A percentile compares a stretch with the other conserved stretches of the same genome.
Conservation (phyloP, 2,113 vertebrate species). For the Alligator sinensis region DNA sequence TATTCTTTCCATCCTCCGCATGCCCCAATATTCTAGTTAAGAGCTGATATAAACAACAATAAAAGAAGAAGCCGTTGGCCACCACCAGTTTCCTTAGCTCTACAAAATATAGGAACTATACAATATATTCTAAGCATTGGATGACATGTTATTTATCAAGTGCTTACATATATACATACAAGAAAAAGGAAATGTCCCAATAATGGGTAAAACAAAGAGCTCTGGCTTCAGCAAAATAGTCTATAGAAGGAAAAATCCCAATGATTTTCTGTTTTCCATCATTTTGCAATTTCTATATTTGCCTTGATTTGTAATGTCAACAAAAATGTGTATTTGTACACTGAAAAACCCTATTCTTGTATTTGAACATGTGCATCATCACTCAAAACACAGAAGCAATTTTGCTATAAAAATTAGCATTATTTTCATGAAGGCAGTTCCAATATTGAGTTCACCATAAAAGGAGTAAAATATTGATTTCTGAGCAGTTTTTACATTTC, state of each 20-base stretch:
- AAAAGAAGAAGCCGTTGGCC: background rate
- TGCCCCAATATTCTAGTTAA: background rate
- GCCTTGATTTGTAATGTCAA: background rate
- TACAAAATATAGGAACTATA: background rate
- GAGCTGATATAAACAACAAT: background rate
- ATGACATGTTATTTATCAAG: background rate
- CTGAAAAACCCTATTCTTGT: background rate
- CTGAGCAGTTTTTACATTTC: background rate
- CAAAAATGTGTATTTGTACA: background rate
- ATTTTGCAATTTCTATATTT: background rate
- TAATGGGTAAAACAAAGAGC: background rate
- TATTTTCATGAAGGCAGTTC: background rate
- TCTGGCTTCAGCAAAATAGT: background rate
- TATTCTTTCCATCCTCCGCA: background rate
- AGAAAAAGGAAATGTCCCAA: background rate
- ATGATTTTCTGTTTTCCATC: background rate
- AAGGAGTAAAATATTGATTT: background rate
- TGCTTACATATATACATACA: background rate
- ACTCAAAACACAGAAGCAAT: background rate
- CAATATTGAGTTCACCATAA: background rate
- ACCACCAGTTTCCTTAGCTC: background rate
- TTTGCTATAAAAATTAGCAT: background rate
- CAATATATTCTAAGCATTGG: background rate
- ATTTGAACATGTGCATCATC: background rate
- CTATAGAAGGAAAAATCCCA: background rate